Percentiles rank a stretch among this genome's conserved stretches.
phyloP scores from a whole-genome alignment of 1,140 invertebrate species.

The Zaprionus nigranus region DNA sequence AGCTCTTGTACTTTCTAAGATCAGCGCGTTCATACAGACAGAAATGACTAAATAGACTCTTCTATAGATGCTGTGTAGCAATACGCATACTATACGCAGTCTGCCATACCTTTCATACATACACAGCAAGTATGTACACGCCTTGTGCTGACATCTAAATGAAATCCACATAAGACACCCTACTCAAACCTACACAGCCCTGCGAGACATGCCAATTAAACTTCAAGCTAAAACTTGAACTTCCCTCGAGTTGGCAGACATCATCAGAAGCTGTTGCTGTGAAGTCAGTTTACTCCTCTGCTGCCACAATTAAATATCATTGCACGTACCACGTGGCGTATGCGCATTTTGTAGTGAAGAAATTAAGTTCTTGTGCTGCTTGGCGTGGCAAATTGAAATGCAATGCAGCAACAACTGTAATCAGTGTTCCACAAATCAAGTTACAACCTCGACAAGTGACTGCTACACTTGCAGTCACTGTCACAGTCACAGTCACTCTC shows the following conservation, averaged over 20 bases:
- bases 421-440: constrained; percentile 61
- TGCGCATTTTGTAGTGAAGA: constrained; percentile 44
- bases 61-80: no score
- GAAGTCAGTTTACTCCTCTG: not conserved
- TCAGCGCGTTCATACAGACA: not conserved
- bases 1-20: not conserved
- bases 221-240: not conserved
- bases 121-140: no score
- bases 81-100: no score
- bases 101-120: no score
- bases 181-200: not conserved
- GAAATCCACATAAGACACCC: not conserved
- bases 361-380: constrained; percentile 53
- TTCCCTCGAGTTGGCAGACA: not conserved
- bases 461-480: constrained; percentile 26
- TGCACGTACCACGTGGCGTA: constrained; percentile 46
- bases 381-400: constrained; percentile 53
- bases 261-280: not conserved
- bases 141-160: no score
- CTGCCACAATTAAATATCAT: constrained; percentile 13
- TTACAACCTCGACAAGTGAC: constrained; percentile 44
- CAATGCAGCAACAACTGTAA: constrained; percentile 35
- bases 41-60: not conserved
- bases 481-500: constrained; percentile 26
- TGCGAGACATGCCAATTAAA: constrained; percentile 12